A percentile compares a stretch with the other conserved stretches of the same genome.
Evolutionary conservation across 2,888 invertebrate species (phyloP).

Genomic region (Archips crataeganus): DNA sequence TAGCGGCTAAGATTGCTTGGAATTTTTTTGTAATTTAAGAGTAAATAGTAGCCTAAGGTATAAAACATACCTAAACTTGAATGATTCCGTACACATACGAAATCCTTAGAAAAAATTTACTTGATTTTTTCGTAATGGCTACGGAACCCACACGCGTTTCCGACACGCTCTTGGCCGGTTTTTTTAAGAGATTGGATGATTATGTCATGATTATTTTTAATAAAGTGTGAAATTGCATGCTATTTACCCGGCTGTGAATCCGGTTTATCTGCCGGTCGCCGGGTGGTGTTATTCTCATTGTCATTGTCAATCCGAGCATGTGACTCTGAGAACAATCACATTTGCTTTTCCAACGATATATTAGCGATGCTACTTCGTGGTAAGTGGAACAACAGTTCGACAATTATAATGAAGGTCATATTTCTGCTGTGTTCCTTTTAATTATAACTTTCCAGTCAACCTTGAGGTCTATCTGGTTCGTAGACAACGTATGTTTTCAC

Average conservation of each 20-base stretch:
- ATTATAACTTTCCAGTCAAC: background rate
- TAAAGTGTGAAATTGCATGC: slow-evolving; percentile 15
- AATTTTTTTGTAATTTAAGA: too few species aligned
- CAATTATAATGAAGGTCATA: slow-evolving; percentile 29
- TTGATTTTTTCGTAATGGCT: too few species aligned
- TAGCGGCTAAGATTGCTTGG: too few species aligned
- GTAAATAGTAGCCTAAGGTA: too few species aligned
- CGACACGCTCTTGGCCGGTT: too few species aligned
- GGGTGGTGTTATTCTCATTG: slow-evolving; percentile 36
- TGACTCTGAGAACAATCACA: slow-evolving; percentile 28
- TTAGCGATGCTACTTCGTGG: slow-evolving; percentile 13
- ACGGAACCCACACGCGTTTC: too few species aligned
- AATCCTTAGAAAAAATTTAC: too few species aligned
- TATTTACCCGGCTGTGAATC: slow-evolving; percentile 33
- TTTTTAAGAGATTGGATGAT: background rate
- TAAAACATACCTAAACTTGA: too few species aligned
- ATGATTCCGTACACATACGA: too few species aligned
- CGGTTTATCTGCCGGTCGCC: slow-evolving; percentile 23
- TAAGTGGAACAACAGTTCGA: slow-evolving; percentile 12
- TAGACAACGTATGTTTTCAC: background rate
- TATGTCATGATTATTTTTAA: background rate
- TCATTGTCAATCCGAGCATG: slow-evolving; percentile 35
- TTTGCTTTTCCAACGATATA: slow-evolving; percentile 23
- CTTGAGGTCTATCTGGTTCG: background rate
- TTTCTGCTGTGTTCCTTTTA: background rate